A percentile compares a stretch with the other conserved stretches of the same genome.
Conservation (phyloP, 2,797 vertebrate genomes). For the Pangasius djambal region DNA sequence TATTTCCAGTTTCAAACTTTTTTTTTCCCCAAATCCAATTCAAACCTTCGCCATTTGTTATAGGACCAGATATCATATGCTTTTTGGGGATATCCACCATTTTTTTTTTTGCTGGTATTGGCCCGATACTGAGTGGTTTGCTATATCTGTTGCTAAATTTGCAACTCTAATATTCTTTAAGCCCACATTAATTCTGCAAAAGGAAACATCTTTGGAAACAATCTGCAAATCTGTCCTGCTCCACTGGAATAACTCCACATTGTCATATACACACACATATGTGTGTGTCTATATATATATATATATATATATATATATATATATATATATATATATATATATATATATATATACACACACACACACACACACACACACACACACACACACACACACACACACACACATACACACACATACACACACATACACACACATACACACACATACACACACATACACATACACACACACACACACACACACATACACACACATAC, state of each 20-base stretch:
- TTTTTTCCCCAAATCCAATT: not conserved
- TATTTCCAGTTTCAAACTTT: not conserved
- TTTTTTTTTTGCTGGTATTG: too few species aligned
- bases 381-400: too few species aligned
- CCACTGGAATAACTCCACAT: not conserved
- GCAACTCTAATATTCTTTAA: not conserved
- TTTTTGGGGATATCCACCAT: not conserved
- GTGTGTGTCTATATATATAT: too few species aligned
- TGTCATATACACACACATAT: not conserved
- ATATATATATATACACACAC: too few species aligned
- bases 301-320: too few species aligned
- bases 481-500: too few species aligned
- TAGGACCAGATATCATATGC: not conserved
- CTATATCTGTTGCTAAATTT: not conserved
- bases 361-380: not conserved
- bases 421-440: too few species aligned
- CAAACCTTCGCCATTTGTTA: not conserved
- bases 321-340: too few species aligned
- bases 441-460: too few species aligned
- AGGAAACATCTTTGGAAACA: not conserved
- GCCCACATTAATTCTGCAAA: not conserved
- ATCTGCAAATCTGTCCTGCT: not conserved
- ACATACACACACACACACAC: too few species aligned
- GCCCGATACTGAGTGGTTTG: not conserved
- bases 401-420: too few species aligned